Conservation (phyloP, 2,888 invertebrate species). For the Agrochola macilenta region DNA sequence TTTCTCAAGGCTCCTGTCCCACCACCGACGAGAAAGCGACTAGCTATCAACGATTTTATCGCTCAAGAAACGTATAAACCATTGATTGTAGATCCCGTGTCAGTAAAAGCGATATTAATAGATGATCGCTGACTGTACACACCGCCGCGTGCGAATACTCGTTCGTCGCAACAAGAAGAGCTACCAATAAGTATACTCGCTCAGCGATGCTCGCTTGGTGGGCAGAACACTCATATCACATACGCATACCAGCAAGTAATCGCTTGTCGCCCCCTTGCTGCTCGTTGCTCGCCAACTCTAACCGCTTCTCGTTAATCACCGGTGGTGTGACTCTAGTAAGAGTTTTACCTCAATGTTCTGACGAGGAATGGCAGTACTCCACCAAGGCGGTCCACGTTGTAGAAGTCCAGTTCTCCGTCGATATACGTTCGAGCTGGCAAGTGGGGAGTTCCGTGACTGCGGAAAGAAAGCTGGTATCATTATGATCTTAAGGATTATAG, state of each 20-base stretch:
- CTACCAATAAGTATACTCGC: too few relatives aligned
- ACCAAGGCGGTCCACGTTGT: slow-evolving; percentile 93
- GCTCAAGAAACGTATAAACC: too few relatives aligned
- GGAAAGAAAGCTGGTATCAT: slow-evolving; percentile 47
- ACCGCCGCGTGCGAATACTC: too few relatives aligned
- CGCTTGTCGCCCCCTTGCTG: neutral
- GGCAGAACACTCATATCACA: neutral
- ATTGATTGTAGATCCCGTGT: too few relatives aligned
- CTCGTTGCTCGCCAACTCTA: neutral
- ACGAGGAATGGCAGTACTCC: slow-evolving; percentile 93
- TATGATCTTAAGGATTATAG: neutral
- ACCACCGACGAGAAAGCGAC: too few relatives aligned
- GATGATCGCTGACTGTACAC: too few relatives aligned
- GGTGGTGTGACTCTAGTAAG: neutral
- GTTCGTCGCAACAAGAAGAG: too few relatives aligned
- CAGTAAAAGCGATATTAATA: too few relatives aligned
- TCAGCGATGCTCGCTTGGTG: neutral
- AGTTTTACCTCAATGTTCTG: slow-evolving; percentile 74
- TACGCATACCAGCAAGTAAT: neutral
- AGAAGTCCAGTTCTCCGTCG: slow-evolving; percentile 92
- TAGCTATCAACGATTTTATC: too few relatives aligned
- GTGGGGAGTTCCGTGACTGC: slow-evolving; percentile 79
- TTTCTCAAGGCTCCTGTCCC: neutral
- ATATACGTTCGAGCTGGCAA: slow-evolving; percentile 91
- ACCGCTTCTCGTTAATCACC: neutral